These are phyloP conservation scores for Lepidonotus clava DNA, from an alignment of 2,888 invertebrate species.

Conservation along the genomic window DNA sequence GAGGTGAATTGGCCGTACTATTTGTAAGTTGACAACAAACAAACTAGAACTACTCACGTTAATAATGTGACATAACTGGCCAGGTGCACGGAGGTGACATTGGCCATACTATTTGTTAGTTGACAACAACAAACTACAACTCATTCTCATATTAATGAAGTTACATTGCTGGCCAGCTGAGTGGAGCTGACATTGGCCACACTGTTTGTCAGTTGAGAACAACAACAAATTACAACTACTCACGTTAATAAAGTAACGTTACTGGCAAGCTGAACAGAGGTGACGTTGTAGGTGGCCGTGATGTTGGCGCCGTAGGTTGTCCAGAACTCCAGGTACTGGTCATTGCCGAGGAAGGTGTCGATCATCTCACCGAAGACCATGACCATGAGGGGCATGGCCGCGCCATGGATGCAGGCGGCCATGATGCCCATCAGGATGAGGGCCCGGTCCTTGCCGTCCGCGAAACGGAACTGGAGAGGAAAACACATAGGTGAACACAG, in stretches of 20 bases:
- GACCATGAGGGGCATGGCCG: constrained; percentile 77
- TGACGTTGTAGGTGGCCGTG: neutral
- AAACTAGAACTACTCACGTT: too few relatives aligned
- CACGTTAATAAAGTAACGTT: neutral
- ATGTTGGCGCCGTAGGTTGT: constrained; percentile 4
- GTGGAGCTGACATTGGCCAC: too few relatives aligned
- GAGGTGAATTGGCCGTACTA: too few relatives aligned
- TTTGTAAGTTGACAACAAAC: too few relatives aligned
- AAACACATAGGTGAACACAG: neutral
- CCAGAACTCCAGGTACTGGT: constrained; percentile 1
- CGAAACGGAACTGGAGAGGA: constrained; percentile 76
- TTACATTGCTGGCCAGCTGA: too few relatives aligned
- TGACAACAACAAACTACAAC: too few relatives aligned
- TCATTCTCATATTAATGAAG: too few relatives aligned
- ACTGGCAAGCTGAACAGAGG: neutral
- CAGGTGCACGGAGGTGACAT: too few relatives aligned
- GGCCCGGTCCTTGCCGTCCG: constrained; percentile 71
- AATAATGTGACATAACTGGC: too few relatives aligned
- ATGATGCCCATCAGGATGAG: constrained; percentile 76
- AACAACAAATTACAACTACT: neutral
- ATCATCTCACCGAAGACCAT: constrained; percentile 80
- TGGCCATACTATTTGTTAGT: too few relatives aligned
- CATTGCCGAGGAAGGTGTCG: constrained; percentile 72
- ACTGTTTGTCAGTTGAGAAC: too few relatives aligned
- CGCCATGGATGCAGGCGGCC: constrained; percentile 72